Evolutionary conservation across 2,888 invertebrate species (phyloP).

Genomic region (Cephalotes varians): DNA sequence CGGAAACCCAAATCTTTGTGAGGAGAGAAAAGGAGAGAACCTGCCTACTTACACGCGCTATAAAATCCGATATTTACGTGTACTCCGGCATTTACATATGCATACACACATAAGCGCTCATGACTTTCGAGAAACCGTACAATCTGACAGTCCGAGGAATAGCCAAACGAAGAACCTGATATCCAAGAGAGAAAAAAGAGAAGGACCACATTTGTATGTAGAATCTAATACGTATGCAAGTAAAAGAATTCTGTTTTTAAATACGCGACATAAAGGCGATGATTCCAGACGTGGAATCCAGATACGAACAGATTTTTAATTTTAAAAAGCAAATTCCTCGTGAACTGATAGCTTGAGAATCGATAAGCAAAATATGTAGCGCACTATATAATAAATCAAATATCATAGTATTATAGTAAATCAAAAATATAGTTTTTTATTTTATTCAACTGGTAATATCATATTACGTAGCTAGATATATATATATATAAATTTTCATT

Average conservation of each 20-base stretch:
- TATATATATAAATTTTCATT: not conserved
- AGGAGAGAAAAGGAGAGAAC: constrained; percentile 53
- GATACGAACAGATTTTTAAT: not conserved
- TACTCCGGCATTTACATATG: constrained; percentile 65
- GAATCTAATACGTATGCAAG: constrained; percentile 35
- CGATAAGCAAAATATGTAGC: not conserved
- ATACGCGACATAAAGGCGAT: not conserved
- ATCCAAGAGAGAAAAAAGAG: not conserved
- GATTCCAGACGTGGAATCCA: constrained; percentile 9
- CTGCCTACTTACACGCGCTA: constrained; percentile 68
- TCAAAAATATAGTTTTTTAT: not conserved
- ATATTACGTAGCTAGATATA: not conserved
- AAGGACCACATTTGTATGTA: not conserved
- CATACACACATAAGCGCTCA: constrained; percentile 4
- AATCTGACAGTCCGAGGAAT: not conserved
- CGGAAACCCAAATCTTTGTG: constrained; percentile 76
- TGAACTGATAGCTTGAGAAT: not conserved
- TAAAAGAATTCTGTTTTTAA: constrained; percentile 42
- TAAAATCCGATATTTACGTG: constrained; percentile 28
- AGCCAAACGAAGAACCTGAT: not conserved
- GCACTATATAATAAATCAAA: no score
- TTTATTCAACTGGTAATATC: not conserved
- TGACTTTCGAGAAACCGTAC: constrained; percentile 28
- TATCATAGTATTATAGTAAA: not conserved
- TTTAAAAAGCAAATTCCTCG: not conserved